These are phyloP conservation scores for Salmo trutta DNA, from an alignment of 2,797 vertebrate genomes.

Conservation along the genomic window DNA sequence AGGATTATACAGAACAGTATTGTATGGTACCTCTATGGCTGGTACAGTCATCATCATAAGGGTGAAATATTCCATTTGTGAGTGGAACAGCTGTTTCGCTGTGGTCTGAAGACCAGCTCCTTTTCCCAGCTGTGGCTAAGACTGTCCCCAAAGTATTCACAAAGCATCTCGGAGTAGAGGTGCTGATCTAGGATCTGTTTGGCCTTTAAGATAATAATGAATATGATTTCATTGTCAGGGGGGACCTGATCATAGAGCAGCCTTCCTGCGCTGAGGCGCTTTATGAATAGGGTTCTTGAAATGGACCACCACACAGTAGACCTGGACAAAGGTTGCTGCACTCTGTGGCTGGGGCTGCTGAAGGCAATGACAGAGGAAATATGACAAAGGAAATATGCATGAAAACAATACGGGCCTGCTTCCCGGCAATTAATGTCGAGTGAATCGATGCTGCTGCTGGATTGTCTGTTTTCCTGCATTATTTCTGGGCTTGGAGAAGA, in stretches of 20 bases:
- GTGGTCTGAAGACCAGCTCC: background rate
- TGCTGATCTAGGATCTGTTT: too few relatives aligned
- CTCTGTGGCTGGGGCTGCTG: constrained; percentile 29
- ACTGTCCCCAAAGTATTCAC: too few relatives aligned
- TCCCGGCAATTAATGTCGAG: constrained; percentile 77
- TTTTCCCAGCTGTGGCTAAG: too few relatives aligned
- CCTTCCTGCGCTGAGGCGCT: background rate
- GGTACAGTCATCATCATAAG: too few relatives aligned
- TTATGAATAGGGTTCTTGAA: constrained; percentile 33
- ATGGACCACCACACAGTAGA: constrained; percentile 47
- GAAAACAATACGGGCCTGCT: constrained; percentile 73
- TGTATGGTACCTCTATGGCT: too few relatives aligned
- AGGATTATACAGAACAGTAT: too few relatives aligned
- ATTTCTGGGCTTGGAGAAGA: constrained; percentile 43
- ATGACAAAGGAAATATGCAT: constrained; percentile 54
- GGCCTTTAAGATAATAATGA: background rate
- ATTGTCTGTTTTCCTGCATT: constrained; percentile 63
- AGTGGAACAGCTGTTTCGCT: background rate
- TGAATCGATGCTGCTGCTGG: constrained; percentile 70
- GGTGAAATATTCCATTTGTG: too few relatives aligned
- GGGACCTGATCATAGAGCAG: background rate
- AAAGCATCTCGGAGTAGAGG: too few relatives aligned
- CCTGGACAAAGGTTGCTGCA: constrained; percentile 19
- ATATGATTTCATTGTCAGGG: background rate
- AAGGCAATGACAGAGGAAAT: constrained; percentile 49